Percentiles rank a stretch among this genome's conserved stretches.
phyloP scores from a whole-genome alignment of 2,113 vertebrate genomes.

The Bufo gargarizans region DNA sequence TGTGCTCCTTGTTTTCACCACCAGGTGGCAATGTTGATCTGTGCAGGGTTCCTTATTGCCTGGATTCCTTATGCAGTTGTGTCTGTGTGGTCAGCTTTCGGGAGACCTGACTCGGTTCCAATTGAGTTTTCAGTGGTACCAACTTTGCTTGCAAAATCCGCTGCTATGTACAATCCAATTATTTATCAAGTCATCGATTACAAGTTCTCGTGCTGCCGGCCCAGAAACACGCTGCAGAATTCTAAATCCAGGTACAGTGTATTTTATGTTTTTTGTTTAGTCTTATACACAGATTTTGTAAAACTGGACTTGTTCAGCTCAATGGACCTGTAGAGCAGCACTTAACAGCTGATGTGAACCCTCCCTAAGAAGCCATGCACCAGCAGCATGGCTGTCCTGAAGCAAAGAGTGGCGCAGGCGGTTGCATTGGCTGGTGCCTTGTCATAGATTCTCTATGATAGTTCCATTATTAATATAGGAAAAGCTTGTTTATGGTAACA shows the following conservation, averaged over 20 bases:
- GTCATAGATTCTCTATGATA: background rate
- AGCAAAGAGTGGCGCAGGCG: too few relatives aligned
- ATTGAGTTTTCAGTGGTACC: slow-evolving; percentile 88
- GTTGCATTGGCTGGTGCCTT: too few relatives aligned
- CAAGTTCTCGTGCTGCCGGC: slow-evolving; percentile 74
- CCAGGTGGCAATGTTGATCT: slow-evolving; percentile 96
- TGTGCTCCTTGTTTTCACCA: slow-evolving; percentile 48
- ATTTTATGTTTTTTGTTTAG: background rate
- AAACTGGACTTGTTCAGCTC: background rate
- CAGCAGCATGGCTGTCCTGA: too few relatives aligned
- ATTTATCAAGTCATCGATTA: slow-evolving; percentile 92
- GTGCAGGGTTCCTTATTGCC: slow-evolving; percentile 91
- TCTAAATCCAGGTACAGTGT: slow-evolving; percentile 64
- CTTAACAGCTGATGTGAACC: too few relatives aligned
- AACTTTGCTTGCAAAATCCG: slow-evolving; percentile 90
- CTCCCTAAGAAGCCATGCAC: too few relatives aligned
- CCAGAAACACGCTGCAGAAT: slow-evolving; percentile 69
- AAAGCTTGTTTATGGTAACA: background rate
- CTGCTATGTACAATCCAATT: slow-evolving; percentile 96
- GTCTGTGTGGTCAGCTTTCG: slow-evolving; percentile 90
- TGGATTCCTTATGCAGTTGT: slow-evolving; percentile 96
- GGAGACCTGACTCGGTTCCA: slow-evolving; percentile 83
- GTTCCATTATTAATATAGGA: background rate
- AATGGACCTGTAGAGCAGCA: too few relatives aligned
- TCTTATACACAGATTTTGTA: background rate